Conservation (phyloP, 2,113 vertebrate species). For the Ploceus nigricollis region DNA sequence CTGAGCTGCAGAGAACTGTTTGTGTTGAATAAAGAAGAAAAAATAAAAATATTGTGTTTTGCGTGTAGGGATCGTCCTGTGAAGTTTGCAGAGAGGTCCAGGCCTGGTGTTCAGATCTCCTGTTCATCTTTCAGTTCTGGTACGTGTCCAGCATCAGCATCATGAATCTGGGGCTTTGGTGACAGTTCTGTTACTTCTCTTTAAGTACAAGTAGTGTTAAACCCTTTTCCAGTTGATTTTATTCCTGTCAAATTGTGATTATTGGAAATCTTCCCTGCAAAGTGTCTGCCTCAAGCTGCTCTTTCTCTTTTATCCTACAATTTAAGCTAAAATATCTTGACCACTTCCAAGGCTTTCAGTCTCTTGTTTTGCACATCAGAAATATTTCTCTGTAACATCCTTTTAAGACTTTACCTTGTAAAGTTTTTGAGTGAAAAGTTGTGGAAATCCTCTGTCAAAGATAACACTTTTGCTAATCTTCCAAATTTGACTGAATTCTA, state of each 20-base stretch:
- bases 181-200: not conserved
- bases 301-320: not conserved
- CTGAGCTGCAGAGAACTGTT: not conserved
- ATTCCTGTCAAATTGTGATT: not conserved
- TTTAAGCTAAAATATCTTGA: not conserved
- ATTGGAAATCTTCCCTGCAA: not conserved
- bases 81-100: constrained; percentile 94
- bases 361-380: not conserved
- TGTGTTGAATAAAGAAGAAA: not conserved
- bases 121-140: constrained; percentile 97
- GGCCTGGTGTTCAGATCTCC: constrained; percentile 94
- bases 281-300: not conserved
- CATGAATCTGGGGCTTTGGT: not conserved
- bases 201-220: not conserved
- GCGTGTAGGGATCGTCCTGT: constrained; percentile 85
- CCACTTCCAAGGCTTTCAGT: not conserved
- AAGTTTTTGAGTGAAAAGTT: not conserved
- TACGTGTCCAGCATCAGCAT: constrained; percentile 52
- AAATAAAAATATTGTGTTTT: not conserved
- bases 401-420: not conserved
- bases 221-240: not conserved
- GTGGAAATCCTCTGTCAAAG: not conserved
- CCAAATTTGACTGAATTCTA: not conserved
- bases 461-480: not conserved
- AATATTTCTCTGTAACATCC: not conserved